Conservation (phyloP, 1,140 invertebrate species). For the Maniola jurtina region DNA sequence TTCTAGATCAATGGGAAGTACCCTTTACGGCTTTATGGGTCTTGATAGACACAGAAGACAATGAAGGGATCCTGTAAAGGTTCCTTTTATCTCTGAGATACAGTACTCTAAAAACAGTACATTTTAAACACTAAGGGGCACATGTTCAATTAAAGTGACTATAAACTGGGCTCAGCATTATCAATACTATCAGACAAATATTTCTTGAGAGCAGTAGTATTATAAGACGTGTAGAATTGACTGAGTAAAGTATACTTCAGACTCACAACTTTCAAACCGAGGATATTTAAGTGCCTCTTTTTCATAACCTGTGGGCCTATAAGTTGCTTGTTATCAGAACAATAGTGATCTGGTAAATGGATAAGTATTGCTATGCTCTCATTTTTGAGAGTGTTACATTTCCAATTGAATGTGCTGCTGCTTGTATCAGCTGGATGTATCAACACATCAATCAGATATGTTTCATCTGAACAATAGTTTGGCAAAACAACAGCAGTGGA, state of each 20-base stretch:
- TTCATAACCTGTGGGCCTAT: conserved; percentile 83
- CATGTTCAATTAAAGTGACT: no score
- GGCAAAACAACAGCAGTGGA: conserved; percentile 77
- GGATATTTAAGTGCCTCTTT: conserved; percentile 80
- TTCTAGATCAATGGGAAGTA: no score
- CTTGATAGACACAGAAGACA: no score
- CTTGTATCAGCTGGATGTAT: conserved; percentile 75
- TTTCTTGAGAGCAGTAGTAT: conserved; percentile 48
- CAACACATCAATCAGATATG: conserved; percentile 83
- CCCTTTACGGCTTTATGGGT: no score
- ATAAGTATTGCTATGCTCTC: conserved; percentile 80
- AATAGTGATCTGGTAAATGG: conserved; percentile 84
- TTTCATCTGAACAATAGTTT: conserved; percentile 78
- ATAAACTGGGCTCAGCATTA: conserved; percentile 3
- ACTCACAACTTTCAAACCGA: conserved; percentile 83
- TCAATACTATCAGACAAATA: conserved; percentile 37
- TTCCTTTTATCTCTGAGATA: no score
- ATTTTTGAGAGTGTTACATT: conserved; percentile 59
- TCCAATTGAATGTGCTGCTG: conserved; percentile 69
- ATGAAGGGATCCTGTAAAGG: no score
- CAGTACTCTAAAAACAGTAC: background rate
- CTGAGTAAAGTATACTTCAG: conserved; percentile 80
- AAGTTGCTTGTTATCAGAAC: conserved; percentile 75
- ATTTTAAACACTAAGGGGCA: no score
- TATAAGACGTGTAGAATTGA: conserved; percentile 64